Evolutionary conservation across 2,888 invertebrate genomes (phyloP).

Genomic region (Cephus spinipes): DNA sequence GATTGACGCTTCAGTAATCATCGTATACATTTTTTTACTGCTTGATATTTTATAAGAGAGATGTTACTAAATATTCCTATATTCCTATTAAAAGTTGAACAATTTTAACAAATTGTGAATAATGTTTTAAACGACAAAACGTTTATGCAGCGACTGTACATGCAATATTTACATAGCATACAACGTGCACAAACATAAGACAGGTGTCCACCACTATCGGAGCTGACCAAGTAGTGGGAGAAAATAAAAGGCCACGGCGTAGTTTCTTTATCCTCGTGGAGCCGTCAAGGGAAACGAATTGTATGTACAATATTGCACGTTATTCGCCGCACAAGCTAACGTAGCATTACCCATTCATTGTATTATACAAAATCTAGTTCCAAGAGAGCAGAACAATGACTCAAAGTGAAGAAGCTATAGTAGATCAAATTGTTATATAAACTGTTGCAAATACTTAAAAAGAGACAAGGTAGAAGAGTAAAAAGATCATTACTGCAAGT

Average conservation of each 20-base stretch:
- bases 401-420: background rate
- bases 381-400: background rate
- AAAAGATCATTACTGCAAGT: background rate
- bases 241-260: background rate
- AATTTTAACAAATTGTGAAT: conserved; percentile 14
- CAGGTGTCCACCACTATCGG: background rate
- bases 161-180: background rate
- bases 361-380: background rate
- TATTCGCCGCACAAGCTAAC: background rate
- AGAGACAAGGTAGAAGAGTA: background rate
- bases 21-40: conserved; percentile 21
- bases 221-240: background rate
- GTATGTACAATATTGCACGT: background rate
- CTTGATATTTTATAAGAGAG: conserved; percentile 8
- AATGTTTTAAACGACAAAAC: background rate
- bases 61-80: background rate
- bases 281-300: background rate
- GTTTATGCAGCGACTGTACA: background rate
- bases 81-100: background rate
- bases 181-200: background rate
- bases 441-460: background rate
- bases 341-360: background rate
- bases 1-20: conserved; percentile 21
- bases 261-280: background rate
- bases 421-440: background rate